Evolutionary conservation across 2,888 invertebrate genomes (phyloP).

Genomic region (Argyresthia albistria): DNA sequence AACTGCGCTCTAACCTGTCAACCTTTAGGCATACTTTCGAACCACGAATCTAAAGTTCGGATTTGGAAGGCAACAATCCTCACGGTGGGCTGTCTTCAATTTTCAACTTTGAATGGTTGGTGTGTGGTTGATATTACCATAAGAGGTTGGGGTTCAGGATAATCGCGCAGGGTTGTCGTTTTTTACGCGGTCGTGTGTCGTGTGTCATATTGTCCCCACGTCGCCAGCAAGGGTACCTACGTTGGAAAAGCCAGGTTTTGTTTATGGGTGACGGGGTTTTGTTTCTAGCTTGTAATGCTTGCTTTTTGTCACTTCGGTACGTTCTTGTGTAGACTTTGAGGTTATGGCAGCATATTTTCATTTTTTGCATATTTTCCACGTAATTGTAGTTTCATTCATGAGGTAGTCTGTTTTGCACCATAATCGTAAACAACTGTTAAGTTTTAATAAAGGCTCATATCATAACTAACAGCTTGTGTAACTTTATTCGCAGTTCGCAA

Average conservation of each 20-base stretch:
- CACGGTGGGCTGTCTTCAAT: neutral
- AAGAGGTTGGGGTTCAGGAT: neutral
- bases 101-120: neutral
- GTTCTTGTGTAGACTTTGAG: too few species aligned
- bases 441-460: too few species aligned
- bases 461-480: too few species aligned
- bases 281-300: constrained; percentile 11
- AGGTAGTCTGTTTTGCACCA: too few species aligned
- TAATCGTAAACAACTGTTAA: too few species aligned
- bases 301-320: neutral
- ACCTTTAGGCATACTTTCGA: neutral
- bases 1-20: neutral
- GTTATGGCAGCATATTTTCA: too few species aligned
- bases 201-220: constrained; percentile 37
- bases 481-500: too few species aligned
- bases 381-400: too few species aligned
- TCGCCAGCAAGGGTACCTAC: constrained; percentile 20
- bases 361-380: too few species aligned
- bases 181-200: constrained; percentile 39
- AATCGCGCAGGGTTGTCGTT: constrained; percentile 11
- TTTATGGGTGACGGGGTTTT: constrained; percentile 48
- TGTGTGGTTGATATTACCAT: neutral
- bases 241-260: constrained; percentile 30
- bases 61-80: constrained; percentile 1
- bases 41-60: neutral